These are phyloP conservation scores for Acropora yongei DNA, from an alignment of 64 coral and sea anemone species.

Conservation along the genomic window DNA sequence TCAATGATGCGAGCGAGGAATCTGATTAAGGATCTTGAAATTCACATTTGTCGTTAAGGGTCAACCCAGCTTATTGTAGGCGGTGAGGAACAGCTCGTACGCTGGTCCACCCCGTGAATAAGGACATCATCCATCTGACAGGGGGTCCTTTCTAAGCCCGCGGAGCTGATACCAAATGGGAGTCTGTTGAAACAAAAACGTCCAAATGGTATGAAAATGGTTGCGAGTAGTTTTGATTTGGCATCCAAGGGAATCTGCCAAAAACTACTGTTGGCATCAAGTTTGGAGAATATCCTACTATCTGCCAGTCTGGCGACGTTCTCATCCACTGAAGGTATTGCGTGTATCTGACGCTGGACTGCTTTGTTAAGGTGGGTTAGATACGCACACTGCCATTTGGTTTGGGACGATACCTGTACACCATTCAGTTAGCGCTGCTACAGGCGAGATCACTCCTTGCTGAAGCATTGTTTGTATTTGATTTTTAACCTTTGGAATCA, in stretches of 20 bases:
- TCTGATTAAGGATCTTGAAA: neutral
- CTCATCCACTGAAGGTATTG: too few relatives aligned
- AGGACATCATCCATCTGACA: neutral
- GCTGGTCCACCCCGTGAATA: neutral
- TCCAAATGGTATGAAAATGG: neutral
- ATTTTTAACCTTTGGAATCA: neutral
- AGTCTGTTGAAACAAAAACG: neutral
- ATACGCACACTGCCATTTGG: conserved; percentile 30
- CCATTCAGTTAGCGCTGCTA: conserved; percentile 50
- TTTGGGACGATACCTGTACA: conserved; percentile 36
- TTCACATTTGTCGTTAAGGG: too few relatives aligned
- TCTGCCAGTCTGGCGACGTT: neutral
- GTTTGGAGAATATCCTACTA: conserved; percentile 1
- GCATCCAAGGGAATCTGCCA: neutral
- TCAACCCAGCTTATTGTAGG: too few relatives aligned
- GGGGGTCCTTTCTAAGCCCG: neutral
- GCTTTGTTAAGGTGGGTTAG: conserved; percentile 32
- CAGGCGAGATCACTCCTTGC: conserved; percentile 38
- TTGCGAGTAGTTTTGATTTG: neutral
- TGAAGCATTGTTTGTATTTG: conserved; percentile 32
- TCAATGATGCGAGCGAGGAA: conserved; percentile 49
- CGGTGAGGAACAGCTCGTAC: conserved; percentile 16
- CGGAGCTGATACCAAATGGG: neutral
- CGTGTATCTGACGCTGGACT: conserved; percentile 26
- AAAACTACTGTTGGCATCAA: neutral